These are phyloP conservation scores for Coracopsis vasa DNA, from an alignment of 2,113 vertebrate genomes.

Conservation along the genomic window DNA sequence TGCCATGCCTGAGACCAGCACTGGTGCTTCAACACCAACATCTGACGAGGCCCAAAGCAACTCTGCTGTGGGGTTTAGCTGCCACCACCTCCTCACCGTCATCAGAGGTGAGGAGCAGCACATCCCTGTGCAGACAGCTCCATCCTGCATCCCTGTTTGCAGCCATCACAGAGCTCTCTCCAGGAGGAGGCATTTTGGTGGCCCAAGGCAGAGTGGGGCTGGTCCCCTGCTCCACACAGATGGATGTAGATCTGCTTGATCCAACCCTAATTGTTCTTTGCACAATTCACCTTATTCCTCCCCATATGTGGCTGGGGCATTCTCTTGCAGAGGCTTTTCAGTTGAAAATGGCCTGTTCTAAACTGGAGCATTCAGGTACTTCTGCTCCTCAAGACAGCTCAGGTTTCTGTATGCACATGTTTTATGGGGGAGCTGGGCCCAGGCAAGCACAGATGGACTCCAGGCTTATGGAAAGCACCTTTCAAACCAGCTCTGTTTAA, in stretches of 20 bases:
- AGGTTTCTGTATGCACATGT: neutral
- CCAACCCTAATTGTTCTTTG: neutral
- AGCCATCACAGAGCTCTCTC: neutral
- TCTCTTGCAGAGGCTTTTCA: neutral
- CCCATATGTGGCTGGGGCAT: neutral
- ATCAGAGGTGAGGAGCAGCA: neutral
- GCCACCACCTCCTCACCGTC: no score
- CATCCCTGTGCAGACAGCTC: neutral
- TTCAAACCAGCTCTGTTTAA: constrained; percentile 1
- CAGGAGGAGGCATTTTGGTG: neutral
- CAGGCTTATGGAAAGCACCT: constrained; percentile 40
- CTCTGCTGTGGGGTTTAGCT: neutral
- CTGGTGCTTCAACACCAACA: neutral
- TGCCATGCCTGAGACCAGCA: neutral
- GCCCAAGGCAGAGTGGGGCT: neutral
- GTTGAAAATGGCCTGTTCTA: neutral
- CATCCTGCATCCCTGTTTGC: neutral
- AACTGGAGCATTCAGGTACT: neutral
- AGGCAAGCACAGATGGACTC: constrained; percentile 10
- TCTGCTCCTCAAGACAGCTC: neutral
- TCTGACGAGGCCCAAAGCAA: accelerated
- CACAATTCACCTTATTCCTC: neutral
- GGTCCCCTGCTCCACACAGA: neutral
- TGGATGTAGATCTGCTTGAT: accelerated
- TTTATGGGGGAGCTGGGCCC: neutral